These are phyloP conservation scores for Gastrophysa polygoni DNA, from an alignment of 2,888 invertebrate species.

Conservation along the genomic window DNA sequence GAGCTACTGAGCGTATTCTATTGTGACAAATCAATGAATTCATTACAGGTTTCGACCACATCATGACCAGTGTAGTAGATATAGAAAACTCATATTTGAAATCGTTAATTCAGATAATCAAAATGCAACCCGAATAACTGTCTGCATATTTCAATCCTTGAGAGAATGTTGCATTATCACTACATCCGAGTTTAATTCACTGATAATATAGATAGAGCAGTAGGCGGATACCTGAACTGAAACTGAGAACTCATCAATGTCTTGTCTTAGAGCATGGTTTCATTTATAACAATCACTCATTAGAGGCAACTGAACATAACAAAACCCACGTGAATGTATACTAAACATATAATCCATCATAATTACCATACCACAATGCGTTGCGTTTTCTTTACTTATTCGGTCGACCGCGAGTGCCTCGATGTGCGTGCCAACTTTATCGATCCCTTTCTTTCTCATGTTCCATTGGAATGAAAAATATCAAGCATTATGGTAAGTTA, in stretches of 20 bases:
- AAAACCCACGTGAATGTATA: not conserved
- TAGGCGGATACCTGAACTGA: not conserved
- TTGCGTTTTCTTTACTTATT: conserved; percentile 13
- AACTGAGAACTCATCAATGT: not conserved
- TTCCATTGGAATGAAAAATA: not conserved
- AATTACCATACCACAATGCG: conserved; percentile 16
- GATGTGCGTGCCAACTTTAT: conserved; percentile 30
- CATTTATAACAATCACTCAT: not conserved
- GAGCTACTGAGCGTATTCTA: too few species aligned
- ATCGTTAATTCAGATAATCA: too few species aligned
- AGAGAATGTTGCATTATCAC: too few species aligned
- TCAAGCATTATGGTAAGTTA: not conserved
- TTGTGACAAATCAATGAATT: too few species aligned
- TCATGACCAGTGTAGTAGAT: too few species aligned
- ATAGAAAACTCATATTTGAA: too few species aligned
- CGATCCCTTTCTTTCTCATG: conserved; percentile 27
- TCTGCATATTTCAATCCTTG: too few species aligned
- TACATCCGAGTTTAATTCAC: too few species aligned
- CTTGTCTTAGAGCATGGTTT: not conserved
- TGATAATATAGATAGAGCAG: too few species aligned
- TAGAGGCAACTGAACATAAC: not conserved
- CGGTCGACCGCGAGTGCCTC: conserved; percentile 15
- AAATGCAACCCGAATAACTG: too few species aligned
- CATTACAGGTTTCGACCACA: too few species aligned
- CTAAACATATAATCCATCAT: conserved; percentile 21